phyloP scores from a whole-genome alignment of 2,113 vertebrate species.

The Cynopterus brachyotis region DNA sequence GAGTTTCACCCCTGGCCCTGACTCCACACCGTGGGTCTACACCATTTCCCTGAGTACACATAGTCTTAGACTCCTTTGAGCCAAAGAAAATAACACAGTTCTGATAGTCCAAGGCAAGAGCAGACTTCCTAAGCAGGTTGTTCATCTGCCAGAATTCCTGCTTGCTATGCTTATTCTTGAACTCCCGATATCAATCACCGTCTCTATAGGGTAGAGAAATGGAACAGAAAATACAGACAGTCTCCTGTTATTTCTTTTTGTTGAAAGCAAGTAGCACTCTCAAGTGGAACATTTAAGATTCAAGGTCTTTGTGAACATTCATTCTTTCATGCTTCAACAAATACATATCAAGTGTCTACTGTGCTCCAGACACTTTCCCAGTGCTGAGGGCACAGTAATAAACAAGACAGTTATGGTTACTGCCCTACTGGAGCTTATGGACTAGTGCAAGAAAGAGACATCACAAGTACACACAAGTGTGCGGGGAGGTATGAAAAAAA shows the following conservation, averaged over 20 bases:
- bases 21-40: slow-evolving; percentile 38
- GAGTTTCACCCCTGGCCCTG: slow-evolving; percentile 32
- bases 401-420: neutral
- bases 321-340: neutral
- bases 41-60: slow-evolving; percentile 35
- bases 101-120: slow-evolving; percentile 49
- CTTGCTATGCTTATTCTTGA: neutral
- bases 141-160: slow-evolving; percentile 48
- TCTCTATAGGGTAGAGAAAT: slow-evolving; percentile 53
- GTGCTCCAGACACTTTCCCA: neutral
- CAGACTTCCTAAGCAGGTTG: slow-evolving; percentile 49
- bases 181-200: slow-evolving; percentile 34
- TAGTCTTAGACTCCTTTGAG: neutral
- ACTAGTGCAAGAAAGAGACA: neutral
- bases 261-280: slow-evolving; percentile 31
- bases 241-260: slow-evolving; percentile 27
- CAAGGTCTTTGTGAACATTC: neutral
- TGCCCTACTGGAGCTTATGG: neutral
- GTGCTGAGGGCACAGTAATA: neutral
- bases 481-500: neutral
- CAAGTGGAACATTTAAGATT: slow-evolving; percentile 18
- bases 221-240: slow-evolving; percentile 61
- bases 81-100: slow-evolving; percentile 55
- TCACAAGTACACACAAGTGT: neutral
- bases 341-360: neutral